Base-by-base conservation (phyloP, 2,888 invertebrate genomes). In the Dendrolimus pini region DNA sequence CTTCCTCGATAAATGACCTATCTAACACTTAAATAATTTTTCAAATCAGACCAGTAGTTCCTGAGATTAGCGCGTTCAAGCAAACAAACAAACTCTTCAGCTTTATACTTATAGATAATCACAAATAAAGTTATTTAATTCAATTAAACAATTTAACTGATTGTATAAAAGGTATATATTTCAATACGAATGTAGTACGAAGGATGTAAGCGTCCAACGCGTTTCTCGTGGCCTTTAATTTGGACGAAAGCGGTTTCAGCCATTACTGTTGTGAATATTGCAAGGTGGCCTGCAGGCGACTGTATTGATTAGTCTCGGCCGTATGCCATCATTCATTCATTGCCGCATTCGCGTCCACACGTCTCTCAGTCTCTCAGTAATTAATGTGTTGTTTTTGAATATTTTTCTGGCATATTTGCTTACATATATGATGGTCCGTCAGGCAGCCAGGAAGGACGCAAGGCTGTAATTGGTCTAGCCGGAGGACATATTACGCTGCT, bases 291-390 rank as follows among this genome's bases (percentile, higher is more conserved):
- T 54, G 53, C 42, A 59, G 59, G 54, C 30, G 56, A 41, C 42
- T 47, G 47, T 47, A 79, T 80, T 79, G 80, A 80, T 80, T 76
- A 75, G 74, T 68, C 74, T 69, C 72, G 68, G 65, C 65, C 70
- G 70, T 66, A 70, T 63, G 70, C 70, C 84, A 85, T 85, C 84
- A 84, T 79, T 85, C 85, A 86, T 85, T 85, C 81, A 85, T 75
- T 72, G 67, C 62, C 30, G 30, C 47, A 12, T 47, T 47, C 69
- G 67, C 67, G 78, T 75, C 74, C 76, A 74, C 74, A 71, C 77
- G 82, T 81, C 82, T 76, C 66, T 80, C 79, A 75, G 66, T 60
- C 64, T 62, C 65, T 64, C 62, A 62, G 59, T 63, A 54, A 63
- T 67, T 71, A 68, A 63, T 63, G 63, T 59, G 30, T 30, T 60